These are phyloP conservation scores for Panzeria rudis DNA, from an alignment of 2,888 invertebrate genomes.

Conservation along the genomic window DNA sequence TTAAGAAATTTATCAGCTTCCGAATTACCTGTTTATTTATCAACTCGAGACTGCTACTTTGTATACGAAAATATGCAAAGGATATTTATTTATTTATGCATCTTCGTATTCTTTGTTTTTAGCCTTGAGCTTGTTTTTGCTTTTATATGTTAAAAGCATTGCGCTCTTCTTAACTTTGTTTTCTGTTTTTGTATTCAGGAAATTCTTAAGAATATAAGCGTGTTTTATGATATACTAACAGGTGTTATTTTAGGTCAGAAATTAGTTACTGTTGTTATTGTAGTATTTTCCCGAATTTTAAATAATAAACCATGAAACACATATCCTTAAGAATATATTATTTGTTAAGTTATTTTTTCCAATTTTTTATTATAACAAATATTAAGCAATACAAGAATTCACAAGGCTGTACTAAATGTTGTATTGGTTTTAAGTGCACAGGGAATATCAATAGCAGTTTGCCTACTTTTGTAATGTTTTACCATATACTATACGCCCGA, in stretches of 20 bases:
- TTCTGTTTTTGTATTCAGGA: slow-evolving; percentile 4
- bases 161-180: slow-evolving; percentile 20
- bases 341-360: neutral
- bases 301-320: neutral
- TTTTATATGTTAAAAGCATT: slow-evolving; percentile 37
- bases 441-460: no score
- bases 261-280: slow-evolving; percentile 21
- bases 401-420: neutral
- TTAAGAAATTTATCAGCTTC: slow-evolving; percentile 79
- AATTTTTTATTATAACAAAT: neutral
- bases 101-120: neutral
- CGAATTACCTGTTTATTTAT: slow-evolving; percentile 79
- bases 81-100: slow-evolving; percentile 45
- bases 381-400: neutral
- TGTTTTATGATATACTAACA: slow-evolving; percentile 42
- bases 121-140: slow-evolving; percentile 65
- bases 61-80: slow-evolving; percentile 41
- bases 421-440: neutral
- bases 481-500: no score
- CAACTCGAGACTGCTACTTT: slow-evolving; percentile 40
- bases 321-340: neutral
- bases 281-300: neutral
- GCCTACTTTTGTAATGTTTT: no score
- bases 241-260: slow-evolving; percentile 66
- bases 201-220: slow-evolving; percentile 61